Base-by-base conservation (phyloP, 2,888 invertebrate species). In the Hyles lineata region DNA sequence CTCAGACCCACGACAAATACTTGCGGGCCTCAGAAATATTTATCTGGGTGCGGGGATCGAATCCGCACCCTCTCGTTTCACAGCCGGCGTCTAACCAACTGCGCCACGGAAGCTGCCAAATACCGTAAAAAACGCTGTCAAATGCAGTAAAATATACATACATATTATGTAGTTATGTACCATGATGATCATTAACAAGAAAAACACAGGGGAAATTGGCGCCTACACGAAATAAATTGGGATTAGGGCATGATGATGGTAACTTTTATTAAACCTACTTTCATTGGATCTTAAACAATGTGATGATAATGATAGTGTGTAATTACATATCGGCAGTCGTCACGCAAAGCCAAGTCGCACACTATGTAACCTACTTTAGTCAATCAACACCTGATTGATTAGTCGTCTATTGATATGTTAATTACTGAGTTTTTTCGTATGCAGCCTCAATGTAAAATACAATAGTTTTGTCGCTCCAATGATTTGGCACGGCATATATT, bases 321-420 rank as follows among this genome's bases (percentile, higher is more conserved):
- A 55, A 55, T 55, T 55, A 55, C 55, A 55, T 55, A 55, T 55
- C 55, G 55, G 55, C 55, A 55, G 55, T 55, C 55, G 8, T n/a
- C 19, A 55, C 5, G 52, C 52, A 17, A 55, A n/a, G 55, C 55
- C 19, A 55, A 55, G 17, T 55, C 55, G 55, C 5, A 52, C 52
- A 35, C 4, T 55, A 55, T 29, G 3, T 29, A 61, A 61, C 61
- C 61, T 61, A 61, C 25, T 6, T 61, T 61, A 15, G 17, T 61
- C 25, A 25, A 25, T 25, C 23, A 25, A 23, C 55, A n/a, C n/a
- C 55, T 55, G 55, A 55, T 55, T 55, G 55, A n/a, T 8, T 5
- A 55, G 55, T 55, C 55, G n/a, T 55, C 55, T 55, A n/a, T 55
- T n/a, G 55, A 55, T 55, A n/a, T n/a, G n/a, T 55, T 55, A 55